A percentile compares a stretch with the other conserved stretches of the same genome.
Conservation (phyloP, 1,140 invertebrate species). For the Drosophila ogumai region DNA sequence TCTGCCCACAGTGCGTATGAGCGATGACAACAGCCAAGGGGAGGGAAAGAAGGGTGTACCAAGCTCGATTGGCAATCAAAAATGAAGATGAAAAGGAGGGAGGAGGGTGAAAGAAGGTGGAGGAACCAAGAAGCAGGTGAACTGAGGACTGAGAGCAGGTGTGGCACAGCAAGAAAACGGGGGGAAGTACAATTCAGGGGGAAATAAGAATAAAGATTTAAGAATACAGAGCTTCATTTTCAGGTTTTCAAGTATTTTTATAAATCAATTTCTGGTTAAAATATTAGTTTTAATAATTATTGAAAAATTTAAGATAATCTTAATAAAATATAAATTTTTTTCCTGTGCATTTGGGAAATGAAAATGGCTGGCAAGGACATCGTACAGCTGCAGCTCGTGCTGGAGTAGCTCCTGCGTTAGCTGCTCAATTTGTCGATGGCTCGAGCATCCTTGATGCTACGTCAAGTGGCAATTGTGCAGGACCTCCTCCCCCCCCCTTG, state of each 20-base stretch:
- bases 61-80: slow-evolving; percentile 16
- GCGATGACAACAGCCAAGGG: slow-evolving; percentile 10
- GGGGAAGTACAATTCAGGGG: neutral
- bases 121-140: neutral
- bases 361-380: slow-evolving; percentile 7
- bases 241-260: neutral
- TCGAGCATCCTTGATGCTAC: slow-evolving; percentile 48
- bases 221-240: neutral
- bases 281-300: neutral
- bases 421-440: slow-evolving; percentile 59
- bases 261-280: neutral
- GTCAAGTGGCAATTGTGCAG: slow-evolving; percentile 46
- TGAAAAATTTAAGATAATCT: too few species aligned
- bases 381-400: slow-evolving; percentile 9
- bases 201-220: neutral
- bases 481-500: neutral
- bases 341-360: neutral
- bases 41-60: neutral
- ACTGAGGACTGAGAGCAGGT: neutral
- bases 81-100: neutral
- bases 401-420: slow-evolving; percentile 33
- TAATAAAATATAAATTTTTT: neutral
- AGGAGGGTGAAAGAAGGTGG: neutral
- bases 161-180: neutral
- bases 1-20: slow-evolving; percentile 39